phyloP scores from a whole-genome alignment of 35 echinoderm and acorn worm species.

The Acanthaster planci region DNA sequence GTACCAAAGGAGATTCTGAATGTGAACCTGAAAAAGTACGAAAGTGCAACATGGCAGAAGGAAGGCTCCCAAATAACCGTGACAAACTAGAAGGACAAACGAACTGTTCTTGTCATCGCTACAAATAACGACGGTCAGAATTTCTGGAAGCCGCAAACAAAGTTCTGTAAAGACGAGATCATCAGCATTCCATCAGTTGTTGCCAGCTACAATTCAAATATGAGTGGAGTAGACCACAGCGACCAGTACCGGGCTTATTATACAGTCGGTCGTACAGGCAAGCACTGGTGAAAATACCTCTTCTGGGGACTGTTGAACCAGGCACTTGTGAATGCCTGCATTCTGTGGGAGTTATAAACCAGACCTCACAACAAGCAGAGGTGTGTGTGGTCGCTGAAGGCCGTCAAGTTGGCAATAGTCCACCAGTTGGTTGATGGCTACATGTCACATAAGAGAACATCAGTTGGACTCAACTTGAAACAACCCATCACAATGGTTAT shows the following conservation, averaged over 20 bases:
- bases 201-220: conserved; percentile 16
- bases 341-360: conserved; percentile 32
- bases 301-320: conserved; percentile 30
- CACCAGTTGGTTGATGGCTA: conserved; percentile 41
- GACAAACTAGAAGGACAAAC: conserved; percentile 30
- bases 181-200: conserved; percentile 16
- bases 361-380: conserved; percentile 32
- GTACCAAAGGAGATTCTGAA: not conserved
- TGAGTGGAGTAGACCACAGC: conserved; percentile 35
- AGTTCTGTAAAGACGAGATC: conserved; percentile 30
- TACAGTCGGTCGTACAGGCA: conserved; percentile 35
- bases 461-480: not conserved
- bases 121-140: conserved; percentile 29
- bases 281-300: conserved; percentile 43
- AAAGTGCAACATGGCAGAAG: conserved; percentile 20
- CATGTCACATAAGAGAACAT: conserved; percentile 23
- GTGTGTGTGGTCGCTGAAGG: conserved; percentile 28
- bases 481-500: conserved; percentile 1
- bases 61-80: not conserved
- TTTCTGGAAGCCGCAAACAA: conserved; percentile 15
- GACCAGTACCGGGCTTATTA: conserved; percentile 30
- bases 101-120: conserved; percentile 6
- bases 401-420: conserved; percentile 32
- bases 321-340: conserved; percentile 38
- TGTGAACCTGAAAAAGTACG: not conserved